Base-by-base conservation (phyloP, 2,797 vertebrate genomes). In the Chaetophractus vellerosus region DNA sequence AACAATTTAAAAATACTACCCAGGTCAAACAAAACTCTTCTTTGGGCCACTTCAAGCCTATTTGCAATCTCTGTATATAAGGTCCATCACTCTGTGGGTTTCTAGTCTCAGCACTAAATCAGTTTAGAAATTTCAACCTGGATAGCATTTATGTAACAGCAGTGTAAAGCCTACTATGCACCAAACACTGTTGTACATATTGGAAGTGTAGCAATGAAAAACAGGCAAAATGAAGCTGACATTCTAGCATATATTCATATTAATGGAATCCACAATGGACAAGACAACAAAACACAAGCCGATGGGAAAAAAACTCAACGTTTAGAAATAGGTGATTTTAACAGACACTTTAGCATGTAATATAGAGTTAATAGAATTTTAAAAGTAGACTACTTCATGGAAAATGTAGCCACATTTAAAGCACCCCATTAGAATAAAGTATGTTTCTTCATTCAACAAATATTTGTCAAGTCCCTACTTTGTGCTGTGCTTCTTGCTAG, bases 261-360 rank as follows among this genome's bases (percentile, higher is more conserved):
- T 79, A 15, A 21, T 23, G 26, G 64, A 66, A 91, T 61, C 57
- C 48, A 38, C 36, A 83, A 80, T 87, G 71, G 15, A 57, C 14
- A 19, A 64, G 69, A 75, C 26, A n/a, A 71, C 1, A 23, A 78
- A 85, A 21, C 10, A 4, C 38, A 57, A 92, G n/a, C n/a, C n/a
- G 5, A 28, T 14, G 2, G 28, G 63, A 66, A 80, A 57, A 38
- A 52, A 52, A 57, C 33, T 55, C 68, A 74, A 78, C 33, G 52
- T 74, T 61, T 84, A 69, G 18, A 94, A 31, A 24, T 50, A 74
- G 19, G 14, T 45, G 26, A 87, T 93, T 85, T 92, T 92, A 91
- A n/a, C 6, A 72, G 83, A 86, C 1, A 72, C 9, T 59, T 78
- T 6, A 57, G 24, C 57, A 84, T 69, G 33, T 76, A 50, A 78